Evolutionary conservation across 2,113 vertebrate genomes (phyloP).

Genomic region (Haliaeetus leucogaster): DNA sequence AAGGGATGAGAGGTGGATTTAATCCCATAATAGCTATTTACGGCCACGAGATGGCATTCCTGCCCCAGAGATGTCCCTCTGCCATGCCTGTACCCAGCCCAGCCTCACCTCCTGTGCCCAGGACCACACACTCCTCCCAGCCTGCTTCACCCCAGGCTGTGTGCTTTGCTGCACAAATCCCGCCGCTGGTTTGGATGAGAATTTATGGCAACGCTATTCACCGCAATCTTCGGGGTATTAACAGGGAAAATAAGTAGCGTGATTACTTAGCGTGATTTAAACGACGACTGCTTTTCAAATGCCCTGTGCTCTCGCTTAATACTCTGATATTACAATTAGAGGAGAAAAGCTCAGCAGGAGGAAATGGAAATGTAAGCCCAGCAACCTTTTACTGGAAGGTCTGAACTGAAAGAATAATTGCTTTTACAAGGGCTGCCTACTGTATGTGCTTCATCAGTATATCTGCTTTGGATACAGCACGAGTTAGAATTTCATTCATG

Average conservation of each 20-base stretch:
- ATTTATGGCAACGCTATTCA: not conserved
- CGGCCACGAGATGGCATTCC: slow-evolving; percentile 71
- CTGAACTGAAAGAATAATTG: not conserved
- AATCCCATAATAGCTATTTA: not conserved
- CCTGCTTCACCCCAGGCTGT: not conserved
- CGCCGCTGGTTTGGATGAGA: not conserved
- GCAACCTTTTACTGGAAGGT: not conserved
- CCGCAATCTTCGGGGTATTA: not conserved
- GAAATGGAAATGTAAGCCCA: not conserved
- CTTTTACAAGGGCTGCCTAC: not conserved
- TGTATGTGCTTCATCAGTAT: not conserved
- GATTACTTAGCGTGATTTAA: not conserved
- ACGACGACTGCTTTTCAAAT: not conserved
- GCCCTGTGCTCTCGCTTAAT: not conserved
- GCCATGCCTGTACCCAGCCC: not conserved
- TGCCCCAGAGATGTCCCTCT: slow-evolving; percentile 26
- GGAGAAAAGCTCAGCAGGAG: not conserved
- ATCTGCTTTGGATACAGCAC: not conserved
- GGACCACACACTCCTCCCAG: not conserved
- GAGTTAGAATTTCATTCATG: not conserved
- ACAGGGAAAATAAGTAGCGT: not conserved
- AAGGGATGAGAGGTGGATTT: not conserved
- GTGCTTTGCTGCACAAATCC: not conserved
- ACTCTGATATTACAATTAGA: not conserved
- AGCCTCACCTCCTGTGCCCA: not conserved